Conservation (phyloP, 2,888 invertebrate genomes). For the Sthenelais limicola region DNA sequence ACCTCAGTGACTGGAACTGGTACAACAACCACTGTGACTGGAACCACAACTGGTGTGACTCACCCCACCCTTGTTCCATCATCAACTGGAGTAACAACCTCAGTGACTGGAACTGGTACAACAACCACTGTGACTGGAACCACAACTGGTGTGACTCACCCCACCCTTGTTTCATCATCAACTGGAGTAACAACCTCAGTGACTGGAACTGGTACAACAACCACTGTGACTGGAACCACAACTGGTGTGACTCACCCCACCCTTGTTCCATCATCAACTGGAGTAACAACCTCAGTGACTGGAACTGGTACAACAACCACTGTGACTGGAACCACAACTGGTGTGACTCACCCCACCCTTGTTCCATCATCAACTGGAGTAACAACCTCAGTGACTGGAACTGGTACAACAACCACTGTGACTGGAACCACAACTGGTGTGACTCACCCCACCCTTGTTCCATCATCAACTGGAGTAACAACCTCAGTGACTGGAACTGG, state of each 20-base stretch:
- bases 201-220: neutral
- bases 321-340: neutral
- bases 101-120: neutral
- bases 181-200: neutral
- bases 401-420: neutral
- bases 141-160: neutral
- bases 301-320: neutral
- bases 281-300: neutral
- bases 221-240: too few relatives aligned
- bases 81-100: neutral
- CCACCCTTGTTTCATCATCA: neutral
- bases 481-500: neutral
- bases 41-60: neutral
- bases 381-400: neutral
- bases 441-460: neutral
- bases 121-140: neutral
- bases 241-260: too few relatives aligned
- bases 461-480: neutral
- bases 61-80: neutral
- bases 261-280: too few relatives aligned
- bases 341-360: neutral
- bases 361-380: neutral
- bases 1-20: neutral
- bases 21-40: neutral
- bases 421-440: neutral